phyloP scores from a whole-genome alignment of 1,140 invertebrate species.

The Drosophila obscura region DNA sequence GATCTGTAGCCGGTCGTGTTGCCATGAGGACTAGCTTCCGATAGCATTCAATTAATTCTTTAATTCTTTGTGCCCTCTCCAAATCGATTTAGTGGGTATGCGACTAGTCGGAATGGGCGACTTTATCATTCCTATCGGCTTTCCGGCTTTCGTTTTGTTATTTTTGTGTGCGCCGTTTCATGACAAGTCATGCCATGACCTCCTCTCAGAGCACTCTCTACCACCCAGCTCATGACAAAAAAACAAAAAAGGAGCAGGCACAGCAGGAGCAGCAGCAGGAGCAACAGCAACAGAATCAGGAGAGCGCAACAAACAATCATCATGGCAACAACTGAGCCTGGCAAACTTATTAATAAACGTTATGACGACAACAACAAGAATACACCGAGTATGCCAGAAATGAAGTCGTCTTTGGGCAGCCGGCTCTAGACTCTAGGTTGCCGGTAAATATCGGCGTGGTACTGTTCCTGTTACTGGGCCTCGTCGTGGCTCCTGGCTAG shows the following conservation, averaged over 20 bases:
- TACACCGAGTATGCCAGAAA: constrained; percentile 30
- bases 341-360: constrained; percentile 78
- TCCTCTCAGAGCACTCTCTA: too few relatives aligned
- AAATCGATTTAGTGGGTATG: too few relatives aligned
- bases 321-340: constrained; percentile 47
- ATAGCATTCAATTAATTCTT: too few relatives aligned
- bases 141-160: constrained; percentile 4
- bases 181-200: constrained; percentile 70
- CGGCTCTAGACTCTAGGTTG: constrained; percentile 9
- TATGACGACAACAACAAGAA: constrained; percentile 63
- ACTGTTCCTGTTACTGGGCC: too few relatives aligned
- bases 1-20: too few relatives aligned
- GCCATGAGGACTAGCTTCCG: too few relatives aligned
- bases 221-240: not conserved
- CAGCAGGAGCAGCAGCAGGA: constrained; percentile 52
- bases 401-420: constrained; percentile 39
- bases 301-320: constrained; percentile 42
- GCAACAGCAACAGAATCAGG: constrained; percentile 45
- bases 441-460: too few relatives aligned
- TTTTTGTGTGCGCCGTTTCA: constrained; percentile 33
- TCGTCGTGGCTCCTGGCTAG: not conserved
- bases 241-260: constrained; percentile 25
- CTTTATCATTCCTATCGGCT: too few relatives aligned
- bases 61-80: too few relatives aligned
- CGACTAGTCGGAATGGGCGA: too few relatives aligned